Evolutionary conservation across 2,797 vertebrate genomes (phyloP), one percentile per base, ranked within the genome.

Genomic region (Stomatorhinus walkeri): DNA sequence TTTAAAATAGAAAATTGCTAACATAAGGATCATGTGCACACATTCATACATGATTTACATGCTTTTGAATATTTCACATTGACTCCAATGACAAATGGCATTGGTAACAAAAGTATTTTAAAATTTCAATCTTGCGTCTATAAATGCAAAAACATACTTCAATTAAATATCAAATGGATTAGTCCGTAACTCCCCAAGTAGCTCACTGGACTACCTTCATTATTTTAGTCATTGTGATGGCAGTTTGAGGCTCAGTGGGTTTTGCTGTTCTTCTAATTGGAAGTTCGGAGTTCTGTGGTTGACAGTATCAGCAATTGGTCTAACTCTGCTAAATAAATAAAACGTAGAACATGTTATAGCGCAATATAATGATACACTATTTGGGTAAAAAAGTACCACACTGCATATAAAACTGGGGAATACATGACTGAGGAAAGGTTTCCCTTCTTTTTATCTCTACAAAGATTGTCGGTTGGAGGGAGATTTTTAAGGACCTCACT

Each of bases 81-180:
- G 94, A 89, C 94, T 95, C 94, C 94, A 94, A 95, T 95, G 94
- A 94, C 94, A 95, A 95, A 92, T 94, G 93, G 93, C 91, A 93
- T 92, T 93, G 94, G 91, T 90, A 90, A 88, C 32, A 94, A 56
- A 56, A 5, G 19, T 56, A n/a, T 56, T 56, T 56, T 6, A 1
- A n/a, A 7, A n/a, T 59, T n/a, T 59, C 19, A 4, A 22, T 59
- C 56, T 59, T 59, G 56, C 6, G 2, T n/a, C 56, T 59, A 59
- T 59, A 22, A 59, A 59, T 59, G 6, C 56, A 59, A 22, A 59
- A 59, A 22, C 7, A 16, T n/a, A 7, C 8, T 59, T 59, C n/a
- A 22, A 2, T 59, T n/a, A 59, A 59, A 59, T 59, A 59, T 59
- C 56, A 24, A 61, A 2, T 9, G n/a, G n/a, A 22, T 61, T 22